Conservation (phyloP, 1,140 invertebrate species). For the Alviniconcha marisindica region DNA sequence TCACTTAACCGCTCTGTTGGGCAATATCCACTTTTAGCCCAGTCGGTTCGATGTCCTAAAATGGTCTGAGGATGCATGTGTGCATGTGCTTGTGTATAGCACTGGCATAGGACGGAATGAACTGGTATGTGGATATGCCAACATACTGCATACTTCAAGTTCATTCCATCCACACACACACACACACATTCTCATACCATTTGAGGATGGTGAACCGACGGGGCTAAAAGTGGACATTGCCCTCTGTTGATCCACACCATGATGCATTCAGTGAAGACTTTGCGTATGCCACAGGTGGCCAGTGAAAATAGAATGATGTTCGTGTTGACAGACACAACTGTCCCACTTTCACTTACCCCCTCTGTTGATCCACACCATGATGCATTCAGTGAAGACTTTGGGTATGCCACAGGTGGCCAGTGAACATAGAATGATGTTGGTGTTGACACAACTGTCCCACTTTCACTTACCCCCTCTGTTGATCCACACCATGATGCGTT, state of each 20-base stretch:
- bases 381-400: constrained; percentile 93
- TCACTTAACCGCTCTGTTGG: constrained; percentile 84
- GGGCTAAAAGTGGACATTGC: no score
- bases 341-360: constrained; percentile 82
- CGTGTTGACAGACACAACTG: no score
- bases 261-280: constrained; percentile 93
- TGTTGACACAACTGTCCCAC: constrained; percentile 61
- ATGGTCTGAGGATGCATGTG: no score
- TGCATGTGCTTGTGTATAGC: no score
- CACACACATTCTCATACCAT: no score
- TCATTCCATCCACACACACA: no score
- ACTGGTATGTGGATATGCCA: no score
- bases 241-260: constrained; percentile 91
- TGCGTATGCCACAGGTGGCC: constrained; percentile 83
- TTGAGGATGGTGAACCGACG: no score
- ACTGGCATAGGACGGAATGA: no score
- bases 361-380: constrained; percentile 89
- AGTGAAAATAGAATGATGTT: constrained; percentile 78
- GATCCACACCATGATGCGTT: constrained; percentile 90
- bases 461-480: constrained; percentile 88
- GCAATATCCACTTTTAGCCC: no score
- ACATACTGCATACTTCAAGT: no score
- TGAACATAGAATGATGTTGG: constrained; percentile 86
- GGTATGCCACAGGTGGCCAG: constrained; percentile 84
- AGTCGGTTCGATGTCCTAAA: no score